Conservation (phyloP, 2,797 vertebrate species). For the Strix occidentalis region DNA sequence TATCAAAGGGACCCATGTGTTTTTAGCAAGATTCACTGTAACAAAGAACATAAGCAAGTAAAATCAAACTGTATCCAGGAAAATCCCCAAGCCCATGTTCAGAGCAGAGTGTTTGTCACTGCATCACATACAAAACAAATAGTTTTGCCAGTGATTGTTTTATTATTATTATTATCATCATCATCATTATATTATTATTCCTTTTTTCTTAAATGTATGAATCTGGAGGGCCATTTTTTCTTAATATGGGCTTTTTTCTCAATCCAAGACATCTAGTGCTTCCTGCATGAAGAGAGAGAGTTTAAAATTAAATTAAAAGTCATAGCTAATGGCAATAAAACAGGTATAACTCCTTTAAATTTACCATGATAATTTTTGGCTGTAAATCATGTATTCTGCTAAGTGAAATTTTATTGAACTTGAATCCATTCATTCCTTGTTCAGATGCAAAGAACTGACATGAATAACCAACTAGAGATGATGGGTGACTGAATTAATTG, state of each 20-base stretch:
- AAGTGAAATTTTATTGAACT: background rate
- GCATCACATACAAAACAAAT: background rate
- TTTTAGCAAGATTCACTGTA: background rate
- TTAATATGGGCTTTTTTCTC: background rate
- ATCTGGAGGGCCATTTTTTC: background rate
- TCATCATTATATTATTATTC: rapidly evolving
- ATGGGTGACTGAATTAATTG: background rate
- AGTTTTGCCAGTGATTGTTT: rapidly evolving
- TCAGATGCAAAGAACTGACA: background rate
- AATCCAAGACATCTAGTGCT: background rate
- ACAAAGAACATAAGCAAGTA: background rate
- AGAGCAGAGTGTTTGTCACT: background rate
- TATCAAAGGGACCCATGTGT: background rate
- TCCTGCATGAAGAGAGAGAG: background rate
- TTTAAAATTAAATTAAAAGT: background rate
- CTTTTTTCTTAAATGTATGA: background rate
- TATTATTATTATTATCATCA: too few species aligned
- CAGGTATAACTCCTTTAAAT: background rate
- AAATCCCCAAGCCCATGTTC: background rate
- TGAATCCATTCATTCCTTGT: background rate
- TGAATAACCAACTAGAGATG: background rate
- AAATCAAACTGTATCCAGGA: background rate
- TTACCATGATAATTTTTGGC: background rate
- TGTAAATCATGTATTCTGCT: background rate
- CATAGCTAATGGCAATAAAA: background rate